phyloP scores from a whole-genome alignment of 2,797 vertebrate species.

The Hapalemur alaotrensis region DNA sequence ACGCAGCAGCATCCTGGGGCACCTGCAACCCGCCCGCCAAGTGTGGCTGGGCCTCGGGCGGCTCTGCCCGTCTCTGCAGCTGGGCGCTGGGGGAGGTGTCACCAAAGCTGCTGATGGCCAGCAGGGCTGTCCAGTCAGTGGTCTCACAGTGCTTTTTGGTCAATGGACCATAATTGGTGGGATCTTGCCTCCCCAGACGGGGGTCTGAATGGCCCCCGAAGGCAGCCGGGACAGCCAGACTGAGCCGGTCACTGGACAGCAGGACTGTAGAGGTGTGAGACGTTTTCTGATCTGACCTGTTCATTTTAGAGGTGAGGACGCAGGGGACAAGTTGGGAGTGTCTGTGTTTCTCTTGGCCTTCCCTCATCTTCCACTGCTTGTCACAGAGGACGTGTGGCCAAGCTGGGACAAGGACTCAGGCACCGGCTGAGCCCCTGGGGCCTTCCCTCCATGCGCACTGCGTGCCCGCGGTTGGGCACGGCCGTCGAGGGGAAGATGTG shows the following conservation, averaged over 20 bases:
- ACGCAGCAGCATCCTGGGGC: neutral
- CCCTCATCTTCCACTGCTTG: no score
- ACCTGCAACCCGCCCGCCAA: fast-evolving
- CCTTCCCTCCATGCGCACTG: fast-evolving
- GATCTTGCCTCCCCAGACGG: neutral
- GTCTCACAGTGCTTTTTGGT: neutral
- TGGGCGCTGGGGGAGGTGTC: no score
- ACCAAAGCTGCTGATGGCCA: neutral
- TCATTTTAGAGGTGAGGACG: neutral
- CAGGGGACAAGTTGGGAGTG: neutral
- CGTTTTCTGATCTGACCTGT: neutral
- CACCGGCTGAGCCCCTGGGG: fast-evolving
- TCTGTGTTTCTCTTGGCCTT: neutral
- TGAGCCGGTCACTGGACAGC: fast-evolving
- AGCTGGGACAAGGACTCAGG: neutral
- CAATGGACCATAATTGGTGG: neutral
- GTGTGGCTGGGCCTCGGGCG: fast-evolving
- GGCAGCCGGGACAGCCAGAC: no score
- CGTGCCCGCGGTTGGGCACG: fast-evolving
- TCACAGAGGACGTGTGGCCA: no score
- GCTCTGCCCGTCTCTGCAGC: neutral
- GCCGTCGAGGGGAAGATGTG: fast-evolving
- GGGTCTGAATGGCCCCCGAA: neutral
- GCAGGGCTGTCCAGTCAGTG: no score
- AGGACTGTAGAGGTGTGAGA: neutral